Percentiles rank a stretch among this genome's conserved stretches.
phyloP scores from a whole-genome alignment of 2,797 vertebrate species.

The Peromyscus eremicus region DNA sequence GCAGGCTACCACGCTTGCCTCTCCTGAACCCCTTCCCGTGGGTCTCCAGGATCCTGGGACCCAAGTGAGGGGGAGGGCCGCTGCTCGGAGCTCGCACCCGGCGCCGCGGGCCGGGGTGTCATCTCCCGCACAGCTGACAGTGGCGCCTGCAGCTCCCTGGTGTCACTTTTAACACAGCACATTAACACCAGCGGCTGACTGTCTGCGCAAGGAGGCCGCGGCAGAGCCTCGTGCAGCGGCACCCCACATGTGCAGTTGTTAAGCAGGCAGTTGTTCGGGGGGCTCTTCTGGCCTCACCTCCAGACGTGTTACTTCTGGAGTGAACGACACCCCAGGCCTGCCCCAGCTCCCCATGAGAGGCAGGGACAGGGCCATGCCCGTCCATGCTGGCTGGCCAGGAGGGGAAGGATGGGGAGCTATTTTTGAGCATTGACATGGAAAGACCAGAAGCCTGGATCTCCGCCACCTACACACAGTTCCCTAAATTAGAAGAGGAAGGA shows the following conservation, averaged over 20 bases:
- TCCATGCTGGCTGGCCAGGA: not conserved
- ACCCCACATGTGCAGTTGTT: slow-evolving; percentile 77
- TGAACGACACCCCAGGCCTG: slow-evolving; percentile 42
- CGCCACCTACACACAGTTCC: not conserved
- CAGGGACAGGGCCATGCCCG: not conserved
- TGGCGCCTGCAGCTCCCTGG: slow-evolving; percentile 74
- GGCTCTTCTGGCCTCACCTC: slow-evolving; percentile 77
- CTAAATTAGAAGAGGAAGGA: not conserved
- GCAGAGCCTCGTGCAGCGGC: slow-evolving; percentile 63
- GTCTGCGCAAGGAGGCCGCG: slow-evolving; percentile 66
- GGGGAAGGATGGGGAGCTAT: not conserved
- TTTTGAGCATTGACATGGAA: not conserved
- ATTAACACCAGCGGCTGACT: slow-evolving; percentile 79
- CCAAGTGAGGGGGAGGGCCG: slow-evolving; percentile 64
- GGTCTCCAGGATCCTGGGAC: slow-evolving; percentile 45
- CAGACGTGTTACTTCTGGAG: slow-evolving; percentile 80
- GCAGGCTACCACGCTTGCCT: not conserved
- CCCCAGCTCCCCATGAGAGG: not conserved
- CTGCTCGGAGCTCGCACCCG: slow-evolving; percentile 70
- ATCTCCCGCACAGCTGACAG: slow-evolving; percentile 80
- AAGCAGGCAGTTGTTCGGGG: slow-evolving; percentile 77
- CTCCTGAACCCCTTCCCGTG: not conserved
- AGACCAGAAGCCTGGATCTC: slow-evolving; percentile 36
- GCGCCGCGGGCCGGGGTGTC: slow-evolving; percentile 77
- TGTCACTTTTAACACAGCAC: slow-evolving; percentile 83